phyloP scores from a whole-genome alignment of 1,140 invertebrate species.

The Dendrolimus punctatus region DNA sequence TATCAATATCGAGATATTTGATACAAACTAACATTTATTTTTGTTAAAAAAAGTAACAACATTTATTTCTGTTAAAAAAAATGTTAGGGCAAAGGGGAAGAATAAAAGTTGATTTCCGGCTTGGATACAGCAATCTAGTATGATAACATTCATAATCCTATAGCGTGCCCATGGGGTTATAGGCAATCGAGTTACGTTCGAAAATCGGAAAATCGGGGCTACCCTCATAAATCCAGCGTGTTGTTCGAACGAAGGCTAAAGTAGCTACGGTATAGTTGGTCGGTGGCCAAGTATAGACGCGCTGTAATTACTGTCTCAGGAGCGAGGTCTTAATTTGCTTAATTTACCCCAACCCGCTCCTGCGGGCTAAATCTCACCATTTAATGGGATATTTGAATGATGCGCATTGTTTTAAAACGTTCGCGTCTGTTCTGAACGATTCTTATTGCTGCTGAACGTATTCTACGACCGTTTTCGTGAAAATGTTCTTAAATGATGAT shows the following conservation, averaged over 20 bases:
- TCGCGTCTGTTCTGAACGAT: constrained; percentile 34
- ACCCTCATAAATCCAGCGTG: constrained; percentile 35
- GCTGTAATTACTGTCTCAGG: constrained; percentile 58
- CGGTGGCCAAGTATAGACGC: constrained; percentile 48
- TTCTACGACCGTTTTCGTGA: not conserved
- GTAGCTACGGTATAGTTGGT: constrained; percentile 22
- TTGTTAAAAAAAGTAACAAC: too few species aligned
- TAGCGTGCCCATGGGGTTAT: constrained; percentile 26
- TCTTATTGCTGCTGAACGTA: constrained; percentile 18
- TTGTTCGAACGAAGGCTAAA: not conserved
- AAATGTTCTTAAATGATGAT: not conserved
- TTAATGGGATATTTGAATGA: constrained; percentile 60
- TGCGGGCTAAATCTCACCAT: constrained; percentile 49
- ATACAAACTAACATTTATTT: too few species aligned
- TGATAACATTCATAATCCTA: constrained; percentile 50
- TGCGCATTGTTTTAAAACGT: constrained; percentile 51
- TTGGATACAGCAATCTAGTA: constrained; percentile 20
- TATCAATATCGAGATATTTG: too few species aligned
- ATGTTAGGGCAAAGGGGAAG: constrained; percentile 16
- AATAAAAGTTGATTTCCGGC: constrained; percentile 23
- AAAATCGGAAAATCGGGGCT: constrained; percentile 31
- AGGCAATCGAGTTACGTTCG: constrained; percentile 35
- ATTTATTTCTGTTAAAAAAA: too few species aligned
- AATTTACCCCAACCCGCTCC: constrained; percentile 50
- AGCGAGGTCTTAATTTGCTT: constrained; percentile 60